phyloP scores from a whole-genome alignment of 2,888 invertebrate genomes.

The Stenolophus ochropezus region DNA sequence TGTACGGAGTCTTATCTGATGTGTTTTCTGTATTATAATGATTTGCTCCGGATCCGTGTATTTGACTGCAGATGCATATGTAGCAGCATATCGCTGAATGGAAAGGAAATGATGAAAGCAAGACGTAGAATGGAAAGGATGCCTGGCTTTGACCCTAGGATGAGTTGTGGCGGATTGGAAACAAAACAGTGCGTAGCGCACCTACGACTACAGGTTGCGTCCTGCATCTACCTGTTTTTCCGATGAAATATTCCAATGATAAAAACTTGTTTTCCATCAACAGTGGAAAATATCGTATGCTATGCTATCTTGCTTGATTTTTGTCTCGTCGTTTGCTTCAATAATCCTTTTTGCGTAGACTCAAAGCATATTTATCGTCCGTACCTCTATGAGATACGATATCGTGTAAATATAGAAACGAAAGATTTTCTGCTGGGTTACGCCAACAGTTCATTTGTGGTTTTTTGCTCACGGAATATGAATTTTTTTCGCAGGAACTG shows the following conservation, averaged over 20 bases:
- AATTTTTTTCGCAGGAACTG: not conserved
- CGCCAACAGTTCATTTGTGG: not conserved
- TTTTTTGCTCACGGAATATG: not conserved
- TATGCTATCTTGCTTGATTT: slow-evolving; percentile 34
- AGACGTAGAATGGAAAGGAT: not conserved
- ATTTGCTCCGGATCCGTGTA: no score
- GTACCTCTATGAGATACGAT: slow-evolving; percentile 32
- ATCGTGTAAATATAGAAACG: slow-evolving; percentile 37
- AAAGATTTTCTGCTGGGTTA: slow-evolving; percentile 21
- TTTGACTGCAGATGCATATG: no score
- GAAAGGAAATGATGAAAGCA: no score
- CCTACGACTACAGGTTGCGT: not conserved
- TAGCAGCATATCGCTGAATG: no score
- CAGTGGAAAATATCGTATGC: slow-evolving; percentile 32
- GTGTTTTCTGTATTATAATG: no score
- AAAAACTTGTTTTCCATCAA: slow-evolving; percentile 35
- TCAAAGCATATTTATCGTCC: slow-evolving; percentile 31
- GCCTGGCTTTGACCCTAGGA: not conserved
- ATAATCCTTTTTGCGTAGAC: slow-evolving; percentile 44
- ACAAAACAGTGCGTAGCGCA: no score
- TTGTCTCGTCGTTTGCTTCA: slow-evolving; percentile 36
- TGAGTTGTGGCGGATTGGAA: not conserved
- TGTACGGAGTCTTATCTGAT: not conserved
- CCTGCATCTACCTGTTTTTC: not conserved
- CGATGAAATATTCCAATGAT: slow-evolving; percentile 22